Conservation (phyloP, 2,113 vertebrate species). For the Xenopus tropicalis region UCB_Xtro_10.0 CM004449.2:12821001-12821500, state of each 20-base stretch:
- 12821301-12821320: too few relatives aligned
- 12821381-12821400: too few relatives aligned
- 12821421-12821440: too few relatives aligned
- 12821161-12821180: slow-evolving; percentile 19
- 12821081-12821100: slow-evolving; percentile 31
- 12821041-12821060: slow-evolving; percentile 38
- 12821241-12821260: background rate
- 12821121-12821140: slow-evolving; percentile 23
- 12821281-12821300: too few relatives aligned
- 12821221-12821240: background rate
- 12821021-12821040: slow-evolving; percentile 13
- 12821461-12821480: too few relatives aligned
- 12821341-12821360: too few relatives aligned
- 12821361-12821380: too few relatives aligned
- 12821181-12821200: slow-evolving; percentile 24
- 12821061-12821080: slow-evolving; percentile 4
- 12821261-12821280: too few relatives aligned
- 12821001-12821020: slow-evolving; percentile 19
- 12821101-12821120: background rate
- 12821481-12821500: too few relatives aligned
- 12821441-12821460: too few relatives aligned
- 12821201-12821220: background rate
- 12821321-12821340: too few relatives aligned
- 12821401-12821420: too few relatives aligned
- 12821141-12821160: background rate